Percentiles rank a stretch among this genome's conserved stretches.
Conservation (phyloP, 2,888 invertebrate species). For the Microplitis deprimator region DNA sequence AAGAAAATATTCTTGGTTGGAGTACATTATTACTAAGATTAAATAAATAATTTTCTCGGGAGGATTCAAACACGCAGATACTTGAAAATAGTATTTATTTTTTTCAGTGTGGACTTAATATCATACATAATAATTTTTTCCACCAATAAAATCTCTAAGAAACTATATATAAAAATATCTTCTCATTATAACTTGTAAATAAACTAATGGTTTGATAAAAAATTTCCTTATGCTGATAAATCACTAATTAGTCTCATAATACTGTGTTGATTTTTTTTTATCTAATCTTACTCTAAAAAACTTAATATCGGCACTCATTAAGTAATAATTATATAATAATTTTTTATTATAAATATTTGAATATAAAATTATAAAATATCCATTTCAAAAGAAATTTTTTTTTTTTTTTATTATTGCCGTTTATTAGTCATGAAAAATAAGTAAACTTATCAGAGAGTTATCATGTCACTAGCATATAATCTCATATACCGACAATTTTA, state of each 20-base stretch:
- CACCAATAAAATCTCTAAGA: conserved; percentile 49
- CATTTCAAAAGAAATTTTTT: background rate
- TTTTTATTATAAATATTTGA: background rate
- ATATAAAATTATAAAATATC: background rate
- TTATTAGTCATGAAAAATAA: no score
- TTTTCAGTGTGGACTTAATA: no score
- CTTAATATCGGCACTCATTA: background rate
- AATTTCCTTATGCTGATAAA: background rate
- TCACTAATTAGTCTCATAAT: background rate
- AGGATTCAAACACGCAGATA: no score
- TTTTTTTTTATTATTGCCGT: background rate
- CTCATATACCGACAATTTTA: background rate
- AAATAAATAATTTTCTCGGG: no score
- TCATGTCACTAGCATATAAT: background rate
- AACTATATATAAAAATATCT: background rate
- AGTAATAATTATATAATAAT: background rate
- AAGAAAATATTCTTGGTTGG: no score
- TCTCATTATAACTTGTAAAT: background rate
- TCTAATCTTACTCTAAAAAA: background rate
- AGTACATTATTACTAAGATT: no score
- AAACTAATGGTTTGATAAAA: background rate
- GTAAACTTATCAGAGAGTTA: background rate
- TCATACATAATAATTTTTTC: background rate
- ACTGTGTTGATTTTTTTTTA: background rate
- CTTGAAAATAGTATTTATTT: no score